Evolutionary conservation across 2,888 invertebrate genomes (phyloP), one percentile per base, ranked within the genome.

Genomic region (Andrena chrysosceles): DNA sequence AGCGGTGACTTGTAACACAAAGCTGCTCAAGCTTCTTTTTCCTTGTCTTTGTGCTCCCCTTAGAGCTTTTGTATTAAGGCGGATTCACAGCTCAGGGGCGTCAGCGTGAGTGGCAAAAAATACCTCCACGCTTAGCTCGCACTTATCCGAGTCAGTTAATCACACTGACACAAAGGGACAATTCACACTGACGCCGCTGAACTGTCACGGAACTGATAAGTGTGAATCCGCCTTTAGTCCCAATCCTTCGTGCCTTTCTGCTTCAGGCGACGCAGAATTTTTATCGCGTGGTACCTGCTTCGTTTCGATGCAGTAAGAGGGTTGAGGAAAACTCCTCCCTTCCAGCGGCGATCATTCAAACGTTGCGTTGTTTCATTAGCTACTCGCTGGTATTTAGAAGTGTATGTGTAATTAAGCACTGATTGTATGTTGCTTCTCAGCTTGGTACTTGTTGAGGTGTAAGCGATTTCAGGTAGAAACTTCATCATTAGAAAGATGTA

Each of bases 1-100:
- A 92, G 90, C 92, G 93, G 92, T 93, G 92, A 92, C 91, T 56
- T 88, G 86, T 88, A 90, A 82, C 69, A 72, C 29, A 69, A 42
- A 72, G 66, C 60, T 33, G 29, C 68, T 77, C 78, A 48, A 67
- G 64, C 48, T 73, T 59, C 29, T 26, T 73, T 42, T 42, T 5
- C 42, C 42, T 5, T 42, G 49, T 35, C 23, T 33, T 68, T 33
- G 35, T 13, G 8, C 2, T 69, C 23, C 29, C 35, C 20, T 10
- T 49, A 48, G n/a, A 5, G 4, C 60, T n/a, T 23, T 10, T 4
- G 13, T 3, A 23, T 35, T n/a, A n/a, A 13, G 42, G 42, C 42
- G 13, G 16, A 42, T 42, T 42, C 42, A 5, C 42, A 42, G 16
- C 42, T 42, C 42, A 42, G 42, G 5, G 42, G 42, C 16, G 16